phyloP scores from a whole-genome alignment of 2,888 invertebrate genomes.

The Netelia virgata region DNA sequence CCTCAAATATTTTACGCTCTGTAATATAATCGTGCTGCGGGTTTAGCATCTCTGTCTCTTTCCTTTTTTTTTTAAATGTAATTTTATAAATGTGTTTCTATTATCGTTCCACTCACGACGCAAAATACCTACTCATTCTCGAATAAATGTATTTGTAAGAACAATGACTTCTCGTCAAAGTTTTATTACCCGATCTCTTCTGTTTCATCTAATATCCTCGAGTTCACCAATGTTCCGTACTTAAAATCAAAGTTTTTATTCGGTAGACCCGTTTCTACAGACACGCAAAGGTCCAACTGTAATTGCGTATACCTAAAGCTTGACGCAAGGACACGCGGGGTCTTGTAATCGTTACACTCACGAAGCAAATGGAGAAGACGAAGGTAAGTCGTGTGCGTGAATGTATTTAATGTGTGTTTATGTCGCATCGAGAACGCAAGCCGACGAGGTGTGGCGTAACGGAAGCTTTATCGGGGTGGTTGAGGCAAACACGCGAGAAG shows the following conservation, averaged over 20 bases:
- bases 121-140: too few relatives aligned
- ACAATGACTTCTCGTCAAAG: not conserved
- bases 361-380: slow-evolving; percentile 16
- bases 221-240: not conserved
- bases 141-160: not conserved
- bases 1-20: not conserved
- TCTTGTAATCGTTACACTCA: not conserved
- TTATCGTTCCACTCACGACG: too few relatives aligned
- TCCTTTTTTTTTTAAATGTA: too few relatives aligned
- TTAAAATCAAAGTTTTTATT: slow-evolving; percentile 29
- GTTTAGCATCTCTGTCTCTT: too few relatives aligned
- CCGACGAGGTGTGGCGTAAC: slow-evolving; percentile 68
- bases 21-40: too few relatives aligned
- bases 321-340: not conserved
- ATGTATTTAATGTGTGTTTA: slow-evolving; percentile 2
- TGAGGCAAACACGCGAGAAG: slow-evolving; percentile 70
- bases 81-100: too few relatives aligned
- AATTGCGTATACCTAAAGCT: slow-evolving; percentile 1
- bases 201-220: too few relatives aligned
- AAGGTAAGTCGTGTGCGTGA: not conserved
- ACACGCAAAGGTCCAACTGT: not conserved
- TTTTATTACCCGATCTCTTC: not conserved
- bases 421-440: slow-evolving; percentile 43
- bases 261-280: not conserved
- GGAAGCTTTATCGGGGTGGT: slow-evolving; percentile 71